These are phyloP conservation scores for Sarcophilus harrisii DNA, from an alignment of 2,797 vertebrate genomes.

Conservation along the genomic window DNA sequence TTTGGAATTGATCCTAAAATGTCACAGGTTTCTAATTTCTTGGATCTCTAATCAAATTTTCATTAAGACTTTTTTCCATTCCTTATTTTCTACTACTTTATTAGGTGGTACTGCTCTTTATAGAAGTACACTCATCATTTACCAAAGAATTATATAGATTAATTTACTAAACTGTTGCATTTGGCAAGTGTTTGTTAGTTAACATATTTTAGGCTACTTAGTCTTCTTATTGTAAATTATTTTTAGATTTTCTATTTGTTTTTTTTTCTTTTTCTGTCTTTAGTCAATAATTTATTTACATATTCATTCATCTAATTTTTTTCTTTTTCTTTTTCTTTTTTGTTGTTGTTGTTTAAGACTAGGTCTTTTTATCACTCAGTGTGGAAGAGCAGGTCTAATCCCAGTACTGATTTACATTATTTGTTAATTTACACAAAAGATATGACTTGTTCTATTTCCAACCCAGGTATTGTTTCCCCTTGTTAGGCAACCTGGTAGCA, in stretches of 20 bases:
- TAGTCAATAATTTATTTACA: not conserved
- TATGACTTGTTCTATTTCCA: too few relatives aligned
- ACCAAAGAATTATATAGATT: not conserved
- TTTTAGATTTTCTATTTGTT: not conserved
- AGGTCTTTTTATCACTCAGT: not conserved
- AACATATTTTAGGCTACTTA: not conserved
- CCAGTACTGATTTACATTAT: too few relatives aligned
- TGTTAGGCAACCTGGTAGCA: too few relatives aligned
- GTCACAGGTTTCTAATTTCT: not conserved
- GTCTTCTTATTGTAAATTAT: not conserved
- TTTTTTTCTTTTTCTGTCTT: not conserved
- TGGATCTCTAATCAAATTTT: not conserved
- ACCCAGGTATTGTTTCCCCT: too few relatives aligned
- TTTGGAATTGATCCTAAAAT: not conserved
- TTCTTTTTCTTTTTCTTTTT: not conserved
- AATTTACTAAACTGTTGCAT: not conserved
- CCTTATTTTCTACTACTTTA: not conserved
- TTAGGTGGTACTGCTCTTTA: not conserved
- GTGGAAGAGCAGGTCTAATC: too few relatives aligned
- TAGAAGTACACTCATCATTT: not conserved
- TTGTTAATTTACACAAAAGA: too few relatives aligned
- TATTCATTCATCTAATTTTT: not conserved
- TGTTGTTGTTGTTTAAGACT: not conserved
- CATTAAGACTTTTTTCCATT: not conserved
- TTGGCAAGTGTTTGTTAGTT: not conserved